A percentile compares a stretch with the other conserved stretches of the same genome.
phyloP scores from a whole-genome alignment of 1,140 invertebrate genomes.

The Drosophila malerkotliana region DNA sequence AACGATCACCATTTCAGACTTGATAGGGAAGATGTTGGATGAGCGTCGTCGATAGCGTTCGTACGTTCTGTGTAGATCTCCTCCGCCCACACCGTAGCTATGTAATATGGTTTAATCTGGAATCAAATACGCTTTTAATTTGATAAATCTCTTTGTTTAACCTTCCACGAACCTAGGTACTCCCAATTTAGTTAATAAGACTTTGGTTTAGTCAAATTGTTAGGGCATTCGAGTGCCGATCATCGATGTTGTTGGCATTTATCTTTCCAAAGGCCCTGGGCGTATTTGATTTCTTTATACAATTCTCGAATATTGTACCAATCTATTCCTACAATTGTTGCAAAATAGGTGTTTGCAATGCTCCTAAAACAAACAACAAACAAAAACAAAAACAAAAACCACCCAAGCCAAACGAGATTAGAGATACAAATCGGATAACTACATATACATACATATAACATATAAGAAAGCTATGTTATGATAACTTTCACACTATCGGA shows the following conservation, averaged over 20 bases:
- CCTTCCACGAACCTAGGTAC: conserved; percentile 1
- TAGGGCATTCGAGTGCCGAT: conserved; percentile 59
- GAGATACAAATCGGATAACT: conserved; percentile 21
- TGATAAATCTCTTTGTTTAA: conserved; percentile 49
- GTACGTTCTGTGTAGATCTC: conserved; percentile 69
- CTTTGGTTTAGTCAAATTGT: conserved; percentile 58
- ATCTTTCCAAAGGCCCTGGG: conserved; percentile 50
- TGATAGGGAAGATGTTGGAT: conserved; percentile 36
- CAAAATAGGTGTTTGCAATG: conserved; percentile 52
- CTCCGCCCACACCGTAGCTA: conserved; percentile 69
- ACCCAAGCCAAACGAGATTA: conserved; percentile 36
- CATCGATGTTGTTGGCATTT: conserved; percentile 67
- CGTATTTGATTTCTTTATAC: conserved; percentile 74
- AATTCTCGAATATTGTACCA: conserved; percentile 55
- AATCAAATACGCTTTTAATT: conserved; percentile 78
- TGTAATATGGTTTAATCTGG: conserved; percentile 79
- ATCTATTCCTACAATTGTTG: conserved; percentile 15
- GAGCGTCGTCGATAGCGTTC: conserved; percentile 26
- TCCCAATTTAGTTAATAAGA: conserved; percentile 52
- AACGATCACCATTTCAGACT: conserved; percentile 19
- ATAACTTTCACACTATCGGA: conserved; percentile 21
- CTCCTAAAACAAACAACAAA: conserved; percentile 25
- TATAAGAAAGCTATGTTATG: neutral
- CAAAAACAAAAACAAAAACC: conserved; percentile 7
- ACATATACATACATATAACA: neutral